A percentile compares a stretch with the other conserved stretches of the same genome.
Conservation (phyloP, 2,113 vertebrate species). For the Rafetus swinhoei region DNA sequence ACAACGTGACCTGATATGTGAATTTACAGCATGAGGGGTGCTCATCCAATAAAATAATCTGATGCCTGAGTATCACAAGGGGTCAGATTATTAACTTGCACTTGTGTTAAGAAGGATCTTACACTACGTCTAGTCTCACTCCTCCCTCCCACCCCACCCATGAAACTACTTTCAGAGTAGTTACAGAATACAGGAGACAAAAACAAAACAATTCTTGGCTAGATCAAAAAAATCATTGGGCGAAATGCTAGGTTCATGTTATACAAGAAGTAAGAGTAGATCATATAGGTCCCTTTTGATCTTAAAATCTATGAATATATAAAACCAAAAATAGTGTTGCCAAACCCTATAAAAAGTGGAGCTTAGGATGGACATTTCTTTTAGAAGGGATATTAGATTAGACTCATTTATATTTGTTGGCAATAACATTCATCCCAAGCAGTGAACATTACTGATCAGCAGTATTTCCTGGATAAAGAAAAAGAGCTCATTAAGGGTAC, state of each 20-base stretch:
- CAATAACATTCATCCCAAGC: neutral
- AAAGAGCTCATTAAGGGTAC: neutral
- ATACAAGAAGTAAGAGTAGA: neutral
- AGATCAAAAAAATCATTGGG: neutral
- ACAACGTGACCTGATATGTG: accelerated
- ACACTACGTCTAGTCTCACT: accelerated
- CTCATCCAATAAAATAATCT: neutral
- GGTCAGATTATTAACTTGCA: neutral
- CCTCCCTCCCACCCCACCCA: neutral
- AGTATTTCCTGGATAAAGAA: constrained; percentile 1
- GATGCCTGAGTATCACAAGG: neutral
- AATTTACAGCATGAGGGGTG: neutral
- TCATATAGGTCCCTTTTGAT: neutral
- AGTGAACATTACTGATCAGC: neutral
- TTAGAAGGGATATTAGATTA: neutral
- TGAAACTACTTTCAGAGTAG: neutral
- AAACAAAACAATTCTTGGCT: neutral
- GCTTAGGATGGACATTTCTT: neutral
- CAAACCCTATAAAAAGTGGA: neutral
- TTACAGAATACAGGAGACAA: neutral
- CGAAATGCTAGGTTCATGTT: neutral
- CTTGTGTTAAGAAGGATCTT: accelerated
- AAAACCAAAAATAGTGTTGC: neutral
- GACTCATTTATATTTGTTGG: neutral
- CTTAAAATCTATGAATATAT: neutral